Evolutionary conservation across 2,797 vertebrate species (phyloP), one percentile per base, ranked within the genome.

Genomic region (Myotis pilosus): DNA sequence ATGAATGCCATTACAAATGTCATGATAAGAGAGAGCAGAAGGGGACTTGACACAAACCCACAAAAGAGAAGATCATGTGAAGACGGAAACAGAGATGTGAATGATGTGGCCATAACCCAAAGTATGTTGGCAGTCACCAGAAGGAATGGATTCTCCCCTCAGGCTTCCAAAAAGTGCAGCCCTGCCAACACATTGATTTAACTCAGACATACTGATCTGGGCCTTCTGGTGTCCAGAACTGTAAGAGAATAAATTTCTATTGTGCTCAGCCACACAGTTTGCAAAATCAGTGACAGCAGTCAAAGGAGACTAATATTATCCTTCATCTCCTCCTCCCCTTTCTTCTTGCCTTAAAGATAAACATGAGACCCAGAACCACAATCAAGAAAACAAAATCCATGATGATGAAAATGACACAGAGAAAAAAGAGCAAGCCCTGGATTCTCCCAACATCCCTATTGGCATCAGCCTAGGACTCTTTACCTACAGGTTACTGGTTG

Each of bases 301-400:
- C 22, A 11, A 9, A 89, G 47, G 38, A 89, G 33, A 81, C 44
- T 8, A 84, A n/a, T 11, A 57, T 0, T 6, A 72, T 0, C 11
- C 1, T 36, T 36, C 15, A 64, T 16, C 3, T 36, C n/a, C 16
- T 17, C 49, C 5, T 51, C 49, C 16, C 49, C 5, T 60, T 11
- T 41, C 51, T 30, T 81, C 49, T 55, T 69, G 72, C 74, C 66
- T 83, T 79, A 49, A 87, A 62, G 33, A 64, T 30, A 25, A 44
- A 23, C 2, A 15, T 33, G 13, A 69, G 15, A 41, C 4, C 4
- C 23, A 20, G 25, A 71, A 49, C 7, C 17, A 28, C 0, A 25
- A 76, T 55, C 30, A 51, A 64, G 41, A 49, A 69, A 25, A 66
- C 13, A 44, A 85, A 91, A 41, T 6, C 12, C 49, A 88, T 1